phyloP scores from a whole-genome alignment of 2,888 invertebrate species.

The Phlogophora meticulosa region DNA sequence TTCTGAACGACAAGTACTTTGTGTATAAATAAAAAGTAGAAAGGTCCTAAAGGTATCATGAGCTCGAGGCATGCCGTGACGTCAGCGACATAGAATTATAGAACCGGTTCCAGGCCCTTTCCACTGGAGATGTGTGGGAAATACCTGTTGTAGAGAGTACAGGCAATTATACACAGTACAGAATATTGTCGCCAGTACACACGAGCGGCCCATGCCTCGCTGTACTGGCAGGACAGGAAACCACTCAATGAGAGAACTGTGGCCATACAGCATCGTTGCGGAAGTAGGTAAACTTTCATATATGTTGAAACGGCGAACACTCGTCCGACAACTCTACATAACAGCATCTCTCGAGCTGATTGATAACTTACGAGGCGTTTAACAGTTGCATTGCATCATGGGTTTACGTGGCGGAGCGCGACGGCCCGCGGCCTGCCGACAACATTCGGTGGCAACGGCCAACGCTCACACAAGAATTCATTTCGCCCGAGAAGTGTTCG shows the following conservation, averaged over 20 bases:
- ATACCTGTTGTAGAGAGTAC: slow-evolving; percentile 76
- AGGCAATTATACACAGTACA: slow-evolving; percentile 68
- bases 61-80: slow-evolving; percentile 73
- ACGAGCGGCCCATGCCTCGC: slow-evolving; percentile 41
- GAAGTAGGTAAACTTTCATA: slow-evolving; percentile 69
- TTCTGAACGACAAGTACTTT: slow-evolving; percentile 24
- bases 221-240: slow-evolving; percentile 48
- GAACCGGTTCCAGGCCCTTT: slow-evolving; percentile 80
- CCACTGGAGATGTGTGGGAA: slow-evolving; percentile 76
- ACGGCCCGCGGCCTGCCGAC: slow-evolving; percentile 60
- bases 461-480: slow-evolving; percentile 85
- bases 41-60: slow-evolving; percentile 68
- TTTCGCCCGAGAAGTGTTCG: slow-evolving; percentile 89
- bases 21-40: slow-evolving; percentile 63
- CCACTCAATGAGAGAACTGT: slow-evolving; percentile 61
- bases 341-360: slow-evolving; percentile 72
- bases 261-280: slow-evolving; percentile 55
- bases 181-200: slow-evolving; percentile 67
- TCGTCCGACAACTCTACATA: slow-evolving; percentile 65
- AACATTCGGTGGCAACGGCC: slow-evolving; percentile 84
- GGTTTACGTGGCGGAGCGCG: slow-evolving; percentile 68
- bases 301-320: slow-evolving; percentile 60
- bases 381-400: slow-evolving; percentile 80
- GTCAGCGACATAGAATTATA: slow-evolving; percentile 73
- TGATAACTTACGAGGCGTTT: slow-evolving; percentile 76